Base-by-base conservation (phyloP, 2,888 invertebrate species). In the Leucophenga montana region DNA sequence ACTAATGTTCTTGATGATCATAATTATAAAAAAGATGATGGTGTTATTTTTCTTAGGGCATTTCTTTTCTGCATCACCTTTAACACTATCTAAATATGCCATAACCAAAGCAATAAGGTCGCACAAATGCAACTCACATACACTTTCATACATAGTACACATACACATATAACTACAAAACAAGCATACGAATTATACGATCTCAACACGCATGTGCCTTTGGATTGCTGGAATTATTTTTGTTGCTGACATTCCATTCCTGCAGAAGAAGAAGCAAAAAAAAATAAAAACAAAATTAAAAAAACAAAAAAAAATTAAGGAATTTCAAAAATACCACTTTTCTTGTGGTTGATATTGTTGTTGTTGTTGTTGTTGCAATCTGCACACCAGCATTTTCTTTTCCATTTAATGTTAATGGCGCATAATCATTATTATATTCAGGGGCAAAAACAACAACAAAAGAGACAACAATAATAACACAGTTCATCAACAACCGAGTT, bases 361-460 rank as follows among this genome's bases (percentile, higher is more conserved):
- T 20, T 73, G 67, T 53, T 73, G 69, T 27, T 77, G 84, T 72
- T 77, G 81, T 68, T 83, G 78, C 77, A 82, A 84, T 84, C 82
- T 82, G 79, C 77, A 81, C 78, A 78, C 82, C 82, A 82, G 82
- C 85, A 83, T 82, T 82, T 82, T 82, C 82, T 84, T 85, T 82
- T 82, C 84, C 82, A 82, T 82, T 82, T 83, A 82, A 84, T 82
- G 82, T 82, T 82, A 82, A 82, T 82, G 80, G 82, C 85, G 82
- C 85, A 82, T 82, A 82, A 82, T 82, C 85, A 82, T 82, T 82
- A 82, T 82, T 82, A 85, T 85, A 85, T 83, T 46, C 22, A 39
- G 46, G 27, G 85, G 85, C 82, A 11, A 62, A 62, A 64, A 39
- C 39, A 0, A 16, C 33, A 33, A 46, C 61, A 39, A 39, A 11